phyloP scores from a whole-genome alignment of 2,113 vertebrate genomes.

The Collichthys lucidus region DNA sequence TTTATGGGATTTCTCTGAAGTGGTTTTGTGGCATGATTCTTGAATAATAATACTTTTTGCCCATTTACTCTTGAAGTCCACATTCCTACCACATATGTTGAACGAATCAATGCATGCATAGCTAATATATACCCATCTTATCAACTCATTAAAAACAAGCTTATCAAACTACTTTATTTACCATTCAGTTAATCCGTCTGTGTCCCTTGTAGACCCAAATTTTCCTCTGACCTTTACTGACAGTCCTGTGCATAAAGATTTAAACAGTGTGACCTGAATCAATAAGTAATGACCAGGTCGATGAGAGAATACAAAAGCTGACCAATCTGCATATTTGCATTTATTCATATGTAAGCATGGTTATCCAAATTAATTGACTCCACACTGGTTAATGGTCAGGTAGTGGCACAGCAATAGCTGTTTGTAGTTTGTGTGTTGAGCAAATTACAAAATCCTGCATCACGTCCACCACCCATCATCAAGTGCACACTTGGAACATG shows the following conservation, averaged over 20 bases:
- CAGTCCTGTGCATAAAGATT: background rate
- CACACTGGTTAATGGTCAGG: background rate
- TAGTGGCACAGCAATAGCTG: background rate
- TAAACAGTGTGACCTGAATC: constrained; percentile 23
- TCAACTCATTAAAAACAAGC: background rate
- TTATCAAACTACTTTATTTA: constrained; percentile 1
- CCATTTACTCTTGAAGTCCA: background rate
- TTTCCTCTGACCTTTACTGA: background rate
- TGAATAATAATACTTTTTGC: background rate
- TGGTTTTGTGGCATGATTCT: background rate
- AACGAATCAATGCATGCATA: background rate
- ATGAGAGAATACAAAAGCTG: background rate
- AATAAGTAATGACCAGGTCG: background rate
- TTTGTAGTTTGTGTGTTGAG: background rate
- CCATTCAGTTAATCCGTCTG: constrained; percentile 20
- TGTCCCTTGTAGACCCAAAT: constrained; percentile 15
- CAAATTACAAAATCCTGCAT: background rate
- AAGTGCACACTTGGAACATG: background rate
- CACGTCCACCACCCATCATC: background rate
- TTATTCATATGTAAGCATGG: background rate
- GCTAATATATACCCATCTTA: background rate
- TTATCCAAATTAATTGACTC: background rate
- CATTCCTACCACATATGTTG: background rate
- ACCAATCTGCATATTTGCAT: background rate
- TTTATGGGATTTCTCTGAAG: background rate